Percentiles rank a stretch among this genome's conserved stretches.
Conservation (phyloP, 2,888 invertebrate species). For the Philopedon plagiatum region DNA sequence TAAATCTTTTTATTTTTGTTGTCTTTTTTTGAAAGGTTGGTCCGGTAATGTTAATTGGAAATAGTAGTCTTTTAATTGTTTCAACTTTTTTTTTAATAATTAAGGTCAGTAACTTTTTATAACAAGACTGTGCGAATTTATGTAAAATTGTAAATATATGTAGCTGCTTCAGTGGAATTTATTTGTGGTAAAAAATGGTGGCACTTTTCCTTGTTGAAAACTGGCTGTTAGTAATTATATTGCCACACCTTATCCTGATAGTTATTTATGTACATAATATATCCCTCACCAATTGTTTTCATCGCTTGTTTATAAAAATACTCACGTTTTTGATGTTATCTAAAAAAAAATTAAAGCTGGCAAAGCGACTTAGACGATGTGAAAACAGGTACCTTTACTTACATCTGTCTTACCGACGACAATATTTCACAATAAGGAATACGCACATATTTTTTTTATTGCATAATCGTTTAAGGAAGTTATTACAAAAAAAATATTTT, state of each 20-base stretch:
- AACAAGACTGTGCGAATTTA: slow-evolving; percentile 10
- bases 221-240: not conserved
- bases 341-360: too few species aligned
- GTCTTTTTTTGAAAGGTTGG: slow-evolving; percentile 2
- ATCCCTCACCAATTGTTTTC: too few species aligned
- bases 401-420: too few species aligned
- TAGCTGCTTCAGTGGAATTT: not conserved
- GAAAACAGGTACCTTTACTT: too few species aligned
- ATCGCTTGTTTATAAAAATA: too few species aligned
- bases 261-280: too few species aligned
- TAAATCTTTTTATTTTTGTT: not conserved
- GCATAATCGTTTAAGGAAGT: too few species aligned
- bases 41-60: slow-evolving; percentile 8
- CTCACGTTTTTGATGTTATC: too few species aligned
- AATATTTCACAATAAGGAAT: too few species aligned
- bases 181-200: not conserved
- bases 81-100: not conserved
- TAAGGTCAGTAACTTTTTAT: slow-evolving; percentile 21
- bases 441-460: too few species aligned
- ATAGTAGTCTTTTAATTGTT: slow-evolving; percentile 17
- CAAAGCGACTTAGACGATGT: too few species aligned
- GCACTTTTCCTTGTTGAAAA: not conserved
- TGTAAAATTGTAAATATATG: not conserved
- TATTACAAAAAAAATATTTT: too few species aligned
- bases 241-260: not conserved